A percentile compares a stretch with the other conserved stretches of the same genome.
Evolutionary conservation across 2,888 invertebrate species (phyloP).

Genomic region (Brachyptera risi): DNA sequence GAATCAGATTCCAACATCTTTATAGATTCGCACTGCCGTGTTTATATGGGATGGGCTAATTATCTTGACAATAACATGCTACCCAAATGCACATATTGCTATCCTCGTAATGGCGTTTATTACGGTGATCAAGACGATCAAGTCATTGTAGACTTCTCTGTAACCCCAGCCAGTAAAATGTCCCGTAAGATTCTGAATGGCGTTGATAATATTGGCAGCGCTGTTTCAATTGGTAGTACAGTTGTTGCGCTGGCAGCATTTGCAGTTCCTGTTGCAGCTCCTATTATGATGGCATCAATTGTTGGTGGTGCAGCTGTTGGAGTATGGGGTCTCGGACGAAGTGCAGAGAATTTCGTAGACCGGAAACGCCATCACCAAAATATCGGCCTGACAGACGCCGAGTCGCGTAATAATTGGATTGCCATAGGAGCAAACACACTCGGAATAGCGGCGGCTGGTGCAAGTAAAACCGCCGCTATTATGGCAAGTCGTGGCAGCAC

Average conservation of each 20-base stretch:
- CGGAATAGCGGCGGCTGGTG: slow-evolving; percentile 24
- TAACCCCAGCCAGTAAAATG: slow-evolving; percentile 13
- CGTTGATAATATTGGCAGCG: slow-evolving; percentile 16
- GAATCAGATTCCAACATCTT: slow-evolving; percentile 10
- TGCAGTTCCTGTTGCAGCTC: slow-evolving; percentile 11
- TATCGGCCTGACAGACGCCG: slow-evolving; percentile 20
- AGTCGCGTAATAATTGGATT: slow-evolving; percentile 23
- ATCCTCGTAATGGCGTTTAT: slow-evolving; percentile 25
- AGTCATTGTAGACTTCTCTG: slow-evolving; percentile 19
- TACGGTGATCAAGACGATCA: neutral
- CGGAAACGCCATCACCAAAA: slow-evolving; percentile 24
- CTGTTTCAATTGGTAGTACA: slow-evolving; percentile 9
- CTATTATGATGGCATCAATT: slow-evolving; percentile 1
- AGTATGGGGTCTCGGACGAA: slow-evolving; percentile 20
- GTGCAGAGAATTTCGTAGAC: slow-evolving; percentile 17
- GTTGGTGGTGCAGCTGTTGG: slow-evolving; percentile 15
- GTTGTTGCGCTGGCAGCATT: slow-evolving; percentile 12
- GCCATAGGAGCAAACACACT: slow-evolving; percentile 14
- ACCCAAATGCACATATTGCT: slow-evolving; percentile 25
- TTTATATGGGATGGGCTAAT: slow-evolving; percentile 25
- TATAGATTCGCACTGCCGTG: slow-evolving; percentile 24
- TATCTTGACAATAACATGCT: slow-evolving; percentile 25
- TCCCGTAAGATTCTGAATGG: neutral
- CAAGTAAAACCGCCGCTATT: slow-evolving; percentile 1
- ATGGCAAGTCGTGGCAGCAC: slow-evolving; percentile 21